Conservation (phyloP, 2,888 invertebrate species). For the Cataglyphis livida region DNA sequence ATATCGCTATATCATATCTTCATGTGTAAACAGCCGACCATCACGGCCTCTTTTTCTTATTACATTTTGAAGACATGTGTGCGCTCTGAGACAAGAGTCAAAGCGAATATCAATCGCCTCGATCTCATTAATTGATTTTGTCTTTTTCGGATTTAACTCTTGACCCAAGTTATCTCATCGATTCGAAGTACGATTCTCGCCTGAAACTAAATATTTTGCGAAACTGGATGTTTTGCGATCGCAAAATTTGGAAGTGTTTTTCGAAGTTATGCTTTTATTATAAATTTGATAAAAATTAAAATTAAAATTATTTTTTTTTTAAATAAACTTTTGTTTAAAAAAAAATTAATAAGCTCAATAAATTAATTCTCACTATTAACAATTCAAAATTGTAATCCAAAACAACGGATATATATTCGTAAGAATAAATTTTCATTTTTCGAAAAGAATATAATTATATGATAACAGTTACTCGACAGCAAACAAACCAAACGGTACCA, state of each 20-base stretch:
- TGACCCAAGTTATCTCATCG: background rate
- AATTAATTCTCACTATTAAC: background rate
- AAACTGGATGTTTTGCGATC: background rate
- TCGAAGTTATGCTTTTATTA: background rate
- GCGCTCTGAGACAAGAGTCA: background rate
- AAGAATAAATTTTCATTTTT: background rate
- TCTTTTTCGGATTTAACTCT: background rate
- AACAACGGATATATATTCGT: background rate
- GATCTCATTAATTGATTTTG: background rate
- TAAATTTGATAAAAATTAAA: background rate
- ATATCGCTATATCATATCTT: background rate
- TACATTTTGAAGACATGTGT: background rate
- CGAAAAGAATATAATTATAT: background rate
- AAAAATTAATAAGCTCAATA: background rate
- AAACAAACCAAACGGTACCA: no score
- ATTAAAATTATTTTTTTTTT: background rate
- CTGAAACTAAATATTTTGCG: background rate
- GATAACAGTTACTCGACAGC: background rate
- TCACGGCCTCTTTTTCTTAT: no score
- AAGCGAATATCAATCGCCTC: background rate
- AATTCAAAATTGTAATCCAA: background rate
- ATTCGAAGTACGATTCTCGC: background rate
- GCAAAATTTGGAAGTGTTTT: background rate
- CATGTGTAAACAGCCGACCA: background rate
- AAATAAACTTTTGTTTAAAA: background rate